Conservation (phyloP, 1,140 invertebrate genomes). For the Matsumurasca onukii region DNA sequence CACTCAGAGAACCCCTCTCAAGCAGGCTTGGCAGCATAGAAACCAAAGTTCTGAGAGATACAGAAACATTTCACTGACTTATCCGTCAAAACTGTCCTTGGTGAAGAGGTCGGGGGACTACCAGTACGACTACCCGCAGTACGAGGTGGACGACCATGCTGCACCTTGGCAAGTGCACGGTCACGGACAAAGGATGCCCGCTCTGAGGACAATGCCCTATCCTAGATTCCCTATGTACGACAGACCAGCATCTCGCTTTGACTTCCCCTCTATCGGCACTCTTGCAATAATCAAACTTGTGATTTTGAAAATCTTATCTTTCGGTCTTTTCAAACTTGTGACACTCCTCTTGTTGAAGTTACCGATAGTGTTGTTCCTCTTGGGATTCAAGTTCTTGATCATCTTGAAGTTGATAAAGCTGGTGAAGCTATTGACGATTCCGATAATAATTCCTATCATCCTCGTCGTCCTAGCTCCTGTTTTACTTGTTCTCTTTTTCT, state of each 20-base stretch:
- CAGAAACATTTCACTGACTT: neutral
- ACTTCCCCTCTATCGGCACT: slow-evolving; percentile 26
- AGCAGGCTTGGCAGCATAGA: neutral
- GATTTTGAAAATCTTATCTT: slow-evolving; percentile 24
- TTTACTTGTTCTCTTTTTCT: neutral
- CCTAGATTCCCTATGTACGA: slow-evolving; percentile 1
- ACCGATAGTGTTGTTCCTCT: slow-evolving; percentile 18
- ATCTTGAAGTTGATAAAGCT: slow-evolving; percentile 30
- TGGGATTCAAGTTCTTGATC: slow-evolving; percentile 23
- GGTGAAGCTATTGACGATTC: slow-evolving; percentile 14
- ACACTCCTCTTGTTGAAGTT: slow-evolving; percentile 30
- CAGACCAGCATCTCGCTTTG: slow-evolving; percentile 20
- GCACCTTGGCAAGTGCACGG: neutral
- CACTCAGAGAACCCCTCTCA: neutral
- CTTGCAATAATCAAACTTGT: slow-evolving; percentile 32
- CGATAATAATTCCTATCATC: slow-evolving; percentile 17
- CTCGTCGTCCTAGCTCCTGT: neutral
- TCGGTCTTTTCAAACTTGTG: slow-evolving; percentile 32
- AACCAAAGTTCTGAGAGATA: neutral
- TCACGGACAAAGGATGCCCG: neutral
- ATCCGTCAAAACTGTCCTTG: neutral
- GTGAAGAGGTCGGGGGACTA: neutral
- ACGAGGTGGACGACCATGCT: slow-evolving; percentile 1
- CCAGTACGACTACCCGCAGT: slow-evolving; percentile 13
- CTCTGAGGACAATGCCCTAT: neutral